These are phyloP conservation scores for Scortum barcoo DNA, from an alignment of 2,113 vertebrate species.

Conservation along the genomic window DNA sequence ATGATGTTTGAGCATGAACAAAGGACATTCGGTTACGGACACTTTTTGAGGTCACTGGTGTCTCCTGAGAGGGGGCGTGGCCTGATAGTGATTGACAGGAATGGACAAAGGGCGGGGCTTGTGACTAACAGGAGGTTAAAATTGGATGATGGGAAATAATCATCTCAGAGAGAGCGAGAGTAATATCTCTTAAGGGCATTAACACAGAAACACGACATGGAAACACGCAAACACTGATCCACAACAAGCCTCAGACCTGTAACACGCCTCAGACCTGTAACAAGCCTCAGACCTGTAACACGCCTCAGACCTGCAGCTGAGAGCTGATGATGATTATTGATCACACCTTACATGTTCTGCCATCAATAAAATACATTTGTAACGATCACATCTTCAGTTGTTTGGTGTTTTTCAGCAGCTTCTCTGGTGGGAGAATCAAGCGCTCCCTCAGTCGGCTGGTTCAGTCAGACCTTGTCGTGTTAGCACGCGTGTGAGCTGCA, in stretches of 20 bases:
- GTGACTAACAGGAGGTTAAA: slow-evolving; percentile 7
- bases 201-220: slow-evolving; percentile 6
- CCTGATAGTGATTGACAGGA: not conserved
- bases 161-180: slow-evolving; percentile 23
- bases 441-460: not conserved
- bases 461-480: slow-evolving; percentile 49
- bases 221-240: not conserved
- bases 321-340: not conserved
- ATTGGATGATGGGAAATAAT: slow-evolving; percentile 49
- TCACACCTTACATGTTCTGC: not conserved
- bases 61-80: not conserved
- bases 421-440: not conserved
- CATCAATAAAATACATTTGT: not conserved
- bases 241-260: too few species aligned
- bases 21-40: not conserved
- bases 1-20: not conserved
- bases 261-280: too few species aligned
- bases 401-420: not conserved
- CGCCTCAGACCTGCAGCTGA: too few species aligned
- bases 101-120: not conserved
- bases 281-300: too few species aligned
- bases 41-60: not conserved
- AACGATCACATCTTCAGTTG: not conserved
- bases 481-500: slow-evolving; percentile 44
- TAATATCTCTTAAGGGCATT: slow-evolving; percentile 50